Evolutionary conservation across 2,797 vertebrate species (phyloP), one percentile per base, ranked within the genome.

Genomic region (Huso huso): DNA sequence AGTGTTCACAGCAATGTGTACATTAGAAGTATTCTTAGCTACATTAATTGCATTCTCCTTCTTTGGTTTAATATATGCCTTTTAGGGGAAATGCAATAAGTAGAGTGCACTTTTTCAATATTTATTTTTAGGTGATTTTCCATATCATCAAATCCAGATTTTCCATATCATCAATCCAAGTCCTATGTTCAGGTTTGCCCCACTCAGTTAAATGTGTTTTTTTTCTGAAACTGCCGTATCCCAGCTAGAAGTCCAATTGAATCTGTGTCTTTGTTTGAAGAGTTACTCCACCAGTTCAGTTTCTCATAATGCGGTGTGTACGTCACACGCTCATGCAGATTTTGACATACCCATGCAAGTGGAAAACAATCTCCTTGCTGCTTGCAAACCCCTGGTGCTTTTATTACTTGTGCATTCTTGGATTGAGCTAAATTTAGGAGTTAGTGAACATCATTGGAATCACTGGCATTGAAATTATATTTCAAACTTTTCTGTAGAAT

Each of bases 321-420:
- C 64, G 78, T 87, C 80, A 70, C 87, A 84, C 83, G 71, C 71
- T 59, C 37, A 74, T 73, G 84, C 77, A 82, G 80, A 86, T 83
- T 87, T 74, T 87, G 77, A 84, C 86, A 75, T 75, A 81, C 61
- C 66, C 69, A 80, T 83, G 85, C 70, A 79, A 83, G 72, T 51
- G 73, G 77, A 73, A 76, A 71, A 71, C 66, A 50, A 51, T 69
- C 75, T 74, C 71, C 69, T 70, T 64, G 72, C 69, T 51, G 10
- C 58, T 64, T 66, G 59, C 65, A 69, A 18, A 74, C 76, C 77
- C 66, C 48, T 37, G 71, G 68, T 2, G 15, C 9, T 51, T 69
- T 13, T 77, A 72, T 78, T 74, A 37, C 75, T 74, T 71, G 10
- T 48, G 66, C 53, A 11, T 13, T 37, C 62, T 10, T 53, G 13